A percentile compares a stretch with the other conserved stretches of the same genome.
These are phyloP conservation scores for Ahaetulla prasina DNA, from an alignment of 2,113 vertebrate species.

Conservation along the genomic window DNA sequence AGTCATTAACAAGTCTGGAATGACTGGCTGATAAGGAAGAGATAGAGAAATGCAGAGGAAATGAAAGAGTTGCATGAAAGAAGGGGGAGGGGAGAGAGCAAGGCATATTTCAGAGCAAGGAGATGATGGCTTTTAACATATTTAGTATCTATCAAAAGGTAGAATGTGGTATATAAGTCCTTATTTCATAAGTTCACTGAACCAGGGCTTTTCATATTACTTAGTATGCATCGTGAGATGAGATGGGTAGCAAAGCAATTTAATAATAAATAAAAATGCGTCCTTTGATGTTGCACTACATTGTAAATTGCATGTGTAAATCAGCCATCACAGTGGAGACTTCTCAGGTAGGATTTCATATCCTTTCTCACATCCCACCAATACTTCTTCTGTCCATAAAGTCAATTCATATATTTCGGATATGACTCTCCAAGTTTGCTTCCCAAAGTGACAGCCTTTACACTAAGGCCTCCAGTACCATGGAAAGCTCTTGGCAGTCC, in stretches of 20 bases:
- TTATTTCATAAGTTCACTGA: neutral
- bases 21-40: constrained; percentile 55
- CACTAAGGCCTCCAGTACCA: neutral
- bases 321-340: neutral
- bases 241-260: neutral
- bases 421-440: neutral
- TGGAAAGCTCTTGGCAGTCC: neutral
- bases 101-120: neutral
- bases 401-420: neutral
- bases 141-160: neutral
- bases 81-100: neutral
- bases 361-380: neutral
- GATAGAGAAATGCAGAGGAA: neutral
- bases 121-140: neutral
- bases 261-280: neutral
- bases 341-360: neutral
- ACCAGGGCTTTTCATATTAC: no score
- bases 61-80: neutral
- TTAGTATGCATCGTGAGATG: neutral
- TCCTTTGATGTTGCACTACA: neutral
- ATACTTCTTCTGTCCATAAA: neutral
- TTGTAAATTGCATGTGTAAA: neutral
- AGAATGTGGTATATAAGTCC: neutral
- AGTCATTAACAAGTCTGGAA: constrained; percentile 75
- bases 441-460: neutral